Evolutionary conservation across 2,888 invertebrate species (phyloP).

Genomic region (Caprella mutica): DNA sequence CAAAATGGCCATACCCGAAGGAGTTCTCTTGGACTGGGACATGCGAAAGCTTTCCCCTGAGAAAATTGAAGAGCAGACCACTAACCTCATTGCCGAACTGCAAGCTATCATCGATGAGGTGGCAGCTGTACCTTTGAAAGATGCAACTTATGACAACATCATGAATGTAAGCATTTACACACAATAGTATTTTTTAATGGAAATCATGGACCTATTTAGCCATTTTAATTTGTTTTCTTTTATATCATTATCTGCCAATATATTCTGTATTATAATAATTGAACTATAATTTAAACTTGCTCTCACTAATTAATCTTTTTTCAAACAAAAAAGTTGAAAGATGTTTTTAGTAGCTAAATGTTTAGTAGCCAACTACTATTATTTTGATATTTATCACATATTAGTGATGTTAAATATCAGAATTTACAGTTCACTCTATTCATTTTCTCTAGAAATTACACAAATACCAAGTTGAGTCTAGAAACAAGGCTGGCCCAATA

Average conservation of each 20-base stretch:
- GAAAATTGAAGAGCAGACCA: conserved; percentile 34
- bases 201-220: neutral
- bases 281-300: neutral
- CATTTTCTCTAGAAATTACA: conserved; percentile 35
- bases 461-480: conserved; percentile 40
- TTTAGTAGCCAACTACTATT: too few species aligned
- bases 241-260: neutral
- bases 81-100: conserved; percentile 33
- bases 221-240: neutral
- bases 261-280: neutral
- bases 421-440: neutral
- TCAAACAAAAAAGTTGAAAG: too few species aligned
- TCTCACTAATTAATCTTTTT: too few species aligned
- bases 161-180: conserved; percentile 35
- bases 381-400: too few species aligned
- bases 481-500: conserved; percentile 40
- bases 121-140: conserved; percentile 31
- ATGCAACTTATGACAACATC: conserved; percentile 36
- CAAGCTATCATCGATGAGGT: conserved; percentile 35
- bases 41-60: conserved; percentile 34
- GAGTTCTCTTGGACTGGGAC: conserved; percentile 36
- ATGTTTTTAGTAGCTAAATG: too few species aligned
- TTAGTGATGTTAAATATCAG: too few species aligned
- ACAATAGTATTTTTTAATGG: neutral
- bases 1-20: conserved; percentile 27